Base-by-base conservation (phyloP, 1,140 invertebrate genomes). In the Ptiloglossa arizonensis region DNA sequence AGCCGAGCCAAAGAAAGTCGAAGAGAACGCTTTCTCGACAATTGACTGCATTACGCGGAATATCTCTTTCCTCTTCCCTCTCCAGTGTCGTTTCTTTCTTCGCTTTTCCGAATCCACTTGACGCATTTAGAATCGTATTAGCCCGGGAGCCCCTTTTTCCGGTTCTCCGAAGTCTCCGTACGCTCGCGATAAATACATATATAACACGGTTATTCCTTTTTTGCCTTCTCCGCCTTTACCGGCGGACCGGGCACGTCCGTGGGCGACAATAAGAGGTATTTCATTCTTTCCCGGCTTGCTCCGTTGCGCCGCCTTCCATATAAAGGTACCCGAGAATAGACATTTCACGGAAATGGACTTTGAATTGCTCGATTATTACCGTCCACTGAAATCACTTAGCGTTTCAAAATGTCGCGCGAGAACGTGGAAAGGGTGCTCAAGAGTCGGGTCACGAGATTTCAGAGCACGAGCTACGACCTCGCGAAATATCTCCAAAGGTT, bases 271-370 rank as follows among this genome's bases (percentile, higher is more conserved):
- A 80, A 79, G 52, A 60, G 79, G 56, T 73, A 80, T 64, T 86
- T 86, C 74, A 80, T 71, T 86, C 66, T 71, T 56, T 60, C 64
- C 64, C 73, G 35, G 24, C 46, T 52, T n/a, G 38, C 59, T 35
- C 60, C 27, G 5, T 35, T 15, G 15, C 24, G 5, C 5, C 48
- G 62, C 4, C 6, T 13, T 13, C 66, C 41, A 6, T 35, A 71
- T 63, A 52, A 71, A 77, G 62, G 46, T 56, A n/a, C 29, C 24
- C 27, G 46, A 27, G 5, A 35, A 32, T 46, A 83, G 83, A 67
- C 79, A 73, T 81, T 81, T 68, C 75, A 56, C 81, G 87, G 80
- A 89, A 90, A 91, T 90, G 90, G 89, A 90, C 83, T 89, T 71
- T 83, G 84, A 91, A 90, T 90, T 86, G 88, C 78, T 27, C 71